Base-by-base conservation (phyloP, 2,113 vertebrate genomes). In the Macrotus californicus region DNA sequence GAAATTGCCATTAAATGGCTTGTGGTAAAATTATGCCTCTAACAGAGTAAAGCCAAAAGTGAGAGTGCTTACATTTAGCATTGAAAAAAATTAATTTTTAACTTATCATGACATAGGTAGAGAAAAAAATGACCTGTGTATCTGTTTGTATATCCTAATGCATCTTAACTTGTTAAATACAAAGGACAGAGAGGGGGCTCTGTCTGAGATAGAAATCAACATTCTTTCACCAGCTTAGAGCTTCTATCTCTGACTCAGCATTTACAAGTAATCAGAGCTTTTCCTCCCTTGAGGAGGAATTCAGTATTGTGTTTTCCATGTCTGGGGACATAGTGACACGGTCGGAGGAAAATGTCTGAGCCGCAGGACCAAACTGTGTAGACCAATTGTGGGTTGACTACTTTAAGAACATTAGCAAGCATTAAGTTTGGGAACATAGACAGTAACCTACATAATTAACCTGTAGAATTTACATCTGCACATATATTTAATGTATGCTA, bases 11-110 rank as follows among this genome's bases (percentile, higher is more conserved):
- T 34, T 67, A 79, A 73, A 83, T n/a, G 75, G 21, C 43, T 75
- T 75, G 31, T 81, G 41, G 70, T 91, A 75, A 70, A 73, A 34
- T 75, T 59, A 80, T 18, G 41, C n/a, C 80, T 91, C 72, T 93
- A 61, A 50, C 24, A 87, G 36, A 84, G 70, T 66, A 79, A 90
- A 96, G n/a, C n/a, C 52, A 73, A 87, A 94, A 81, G 72, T 93
- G 92, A 89, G 61, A 46, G 19, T 76, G 36, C 59, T 91, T 84
- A 70, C 14, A 56, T 21, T 69, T 46, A 84, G 46, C 18, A 7
- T 84, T 93, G 69, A 50, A 87, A 73, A 54, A 26, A 56, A 70
- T 72, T 77, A 66, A 89, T 59, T 92, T 96, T 96, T 92, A 96
- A 91, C 85, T 52, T 59, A 83, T 59, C 13, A 77, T 67, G 81